Evolutionary conservation across 2,797 vertebrate genomes (phyloP).

Genomic region (Betta splendens): DNA sequence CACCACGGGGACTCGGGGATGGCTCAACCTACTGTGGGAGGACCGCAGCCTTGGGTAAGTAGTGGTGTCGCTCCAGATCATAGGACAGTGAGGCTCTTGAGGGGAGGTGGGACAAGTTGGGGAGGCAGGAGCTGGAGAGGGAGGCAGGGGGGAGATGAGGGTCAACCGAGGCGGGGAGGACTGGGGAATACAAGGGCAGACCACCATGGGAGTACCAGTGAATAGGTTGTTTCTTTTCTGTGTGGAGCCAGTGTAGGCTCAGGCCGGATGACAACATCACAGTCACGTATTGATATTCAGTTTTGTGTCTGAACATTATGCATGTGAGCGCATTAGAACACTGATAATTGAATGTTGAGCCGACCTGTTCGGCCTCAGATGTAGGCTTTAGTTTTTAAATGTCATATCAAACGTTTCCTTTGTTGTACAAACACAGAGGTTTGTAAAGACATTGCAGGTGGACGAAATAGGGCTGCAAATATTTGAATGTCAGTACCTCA

Average conservation of each 20-base stretch:
- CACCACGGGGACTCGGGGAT: constrained; percentile 72
- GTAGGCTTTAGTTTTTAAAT: constrained; percentile 35
- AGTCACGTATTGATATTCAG: constrained; percentile 11
- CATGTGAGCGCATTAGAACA: not conserved
- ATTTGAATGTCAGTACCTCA: not conserved
- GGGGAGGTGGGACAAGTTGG: constrained; percentile 40
- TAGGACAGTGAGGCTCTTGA: constrained; percentile 56
- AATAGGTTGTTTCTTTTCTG: constrained; percentile 25
- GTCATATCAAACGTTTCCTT: constrained; percentile 20
- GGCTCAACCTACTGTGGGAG: constrained; percentile 63
- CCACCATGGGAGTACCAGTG: constrained; percentile 55
- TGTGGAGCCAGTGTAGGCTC: constrained; percentile 12
- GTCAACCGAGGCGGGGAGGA: constrained; percentile 31
- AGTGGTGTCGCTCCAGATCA: constrained; percentile 69
- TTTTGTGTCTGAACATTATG: constrained; percentile 5
- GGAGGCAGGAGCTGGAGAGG: constrained; percentile 25
- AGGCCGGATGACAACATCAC: constrained; percentile 6
- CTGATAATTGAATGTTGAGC: constrained; percentile 10
- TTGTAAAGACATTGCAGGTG: not conserved
- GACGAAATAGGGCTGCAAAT: not conserved
- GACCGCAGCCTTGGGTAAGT: constrained; percentile 60
- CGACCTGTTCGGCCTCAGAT: constrained; percentile 6
- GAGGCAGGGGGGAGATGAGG: constrained; percentile 47
- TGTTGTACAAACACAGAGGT: not conserved
- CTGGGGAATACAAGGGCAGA: constrained; percentile 49